Conservation (phyloP, 23 tunicate species). For the Ciona savignyi region DNA sequence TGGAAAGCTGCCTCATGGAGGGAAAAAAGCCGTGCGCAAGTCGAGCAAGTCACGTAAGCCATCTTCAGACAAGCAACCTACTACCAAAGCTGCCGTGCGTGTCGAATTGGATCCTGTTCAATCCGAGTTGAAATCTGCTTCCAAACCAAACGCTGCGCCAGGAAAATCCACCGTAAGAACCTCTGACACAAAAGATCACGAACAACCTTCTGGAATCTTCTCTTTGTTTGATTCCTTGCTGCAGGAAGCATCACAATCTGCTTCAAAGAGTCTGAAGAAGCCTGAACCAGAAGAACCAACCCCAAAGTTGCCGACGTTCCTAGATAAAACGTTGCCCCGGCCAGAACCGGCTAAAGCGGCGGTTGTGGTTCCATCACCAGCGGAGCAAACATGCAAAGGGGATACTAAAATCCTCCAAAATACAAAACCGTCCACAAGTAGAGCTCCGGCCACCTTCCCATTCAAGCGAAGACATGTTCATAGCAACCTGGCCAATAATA, state of each 20-base stretch:
- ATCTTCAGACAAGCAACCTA: background rate
- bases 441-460: conserved; percentile 62
- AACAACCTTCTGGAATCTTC: conserved; percentile 43
- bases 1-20: background rate
- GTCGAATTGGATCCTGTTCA: no score
- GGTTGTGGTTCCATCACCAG: background rate
- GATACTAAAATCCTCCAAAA: conserved; percentile 5
- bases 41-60: background rate
- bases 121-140: background rate
- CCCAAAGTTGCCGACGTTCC: background rate
- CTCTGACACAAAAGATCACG: conserved; percentile 20
- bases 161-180: background rate
- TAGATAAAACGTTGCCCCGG: background rate
- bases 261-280: conserved; percentile 48
- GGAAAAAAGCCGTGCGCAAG: background rate
- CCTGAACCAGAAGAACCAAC: conserved; percentile 3
- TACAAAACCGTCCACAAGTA: conserved; percentile 14
- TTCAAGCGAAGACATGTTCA: conserved; percentile 67
- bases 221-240: conserved; percentile 67
- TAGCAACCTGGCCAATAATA: no score
- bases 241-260: conserved; percentile 77
- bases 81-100: no score
- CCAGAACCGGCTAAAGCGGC: background rate
- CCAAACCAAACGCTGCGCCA: background rate
- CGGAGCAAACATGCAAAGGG: background rate